These are phyloP conservation scores for Discoglossus pictus DNA, from an alignment of 2,797 vertebrate genomes.

Conservation along the genomic window DNA sequence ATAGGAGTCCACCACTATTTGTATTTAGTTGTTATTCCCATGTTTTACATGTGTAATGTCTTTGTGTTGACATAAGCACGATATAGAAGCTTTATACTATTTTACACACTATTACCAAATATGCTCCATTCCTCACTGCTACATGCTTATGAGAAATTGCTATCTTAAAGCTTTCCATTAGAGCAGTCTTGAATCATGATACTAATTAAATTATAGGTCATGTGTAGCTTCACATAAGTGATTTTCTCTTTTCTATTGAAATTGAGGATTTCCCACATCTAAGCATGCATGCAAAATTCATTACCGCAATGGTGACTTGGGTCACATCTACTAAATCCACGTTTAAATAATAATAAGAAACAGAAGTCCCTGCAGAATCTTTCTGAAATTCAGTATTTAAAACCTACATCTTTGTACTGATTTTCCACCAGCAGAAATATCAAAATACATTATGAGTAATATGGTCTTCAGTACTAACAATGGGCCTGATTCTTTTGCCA, in stretches of 20 bases:
- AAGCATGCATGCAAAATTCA: conserved; percentile 26
- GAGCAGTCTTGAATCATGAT: conserved; percentile 7
- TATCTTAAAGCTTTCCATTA: conserved; percentile 1
- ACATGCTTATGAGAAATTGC: too few species aligned
- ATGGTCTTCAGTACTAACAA: background rate
- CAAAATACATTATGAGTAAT: background rate
- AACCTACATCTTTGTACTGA: too few species aligned
- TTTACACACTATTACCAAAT: too few species aligned
- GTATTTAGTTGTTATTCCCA: too few species aligned
- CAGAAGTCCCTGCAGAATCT: conserved; percentile 11
- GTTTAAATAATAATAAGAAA: conserved; percentile 19
- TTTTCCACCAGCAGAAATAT: background rate
- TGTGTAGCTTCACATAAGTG: conserved; percentile 1
- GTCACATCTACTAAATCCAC: conserved; percentile 29
- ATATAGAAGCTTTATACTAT: too few species aligned
- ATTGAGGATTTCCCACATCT: conserved; percentile 17
- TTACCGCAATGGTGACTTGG: conserved; percentile 19
- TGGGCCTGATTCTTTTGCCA: too few species aligned
- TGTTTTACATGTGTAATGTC: too few species aligned
- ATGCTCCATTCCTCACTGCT: too few species aligned
- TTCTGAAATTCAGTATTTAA: conserved; percentile 17
- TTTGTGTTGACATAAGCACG: too few species aligned
- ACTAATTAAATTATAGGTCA: conserved; percentile 29
- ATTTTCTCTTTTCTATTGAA: conserved; percentile 6
- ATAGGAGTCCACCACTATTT: too few species aligned